phyloP scores from a whole-genome alignment of 2,888 invertebrate genomes.

The Rhabditoides inermis region DNA sequence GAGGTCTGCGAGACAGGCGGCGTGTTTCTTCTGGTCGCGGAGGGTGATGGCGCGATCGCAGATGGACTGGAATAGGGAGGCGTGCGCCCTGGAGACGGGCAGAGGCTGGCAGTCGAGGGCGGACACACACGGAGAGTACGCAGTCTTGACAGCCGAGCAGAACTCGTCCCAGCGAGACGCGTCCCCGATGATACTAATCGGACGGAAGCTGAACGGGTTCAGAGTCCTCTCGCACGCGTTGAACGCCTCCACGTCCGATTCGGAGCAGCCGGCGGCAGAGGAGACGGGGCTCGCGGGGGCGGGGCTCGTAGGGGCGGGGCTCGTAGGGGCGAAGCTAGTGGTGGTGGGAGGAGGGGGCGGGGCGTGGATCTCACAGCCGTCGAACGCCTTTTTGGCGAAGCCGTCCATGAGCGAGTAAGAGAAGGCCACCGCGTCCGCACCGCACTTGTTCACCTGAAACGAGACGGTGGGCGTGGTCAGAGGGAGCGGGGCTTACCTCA shows the following conservation, averaged over 20 bases:
- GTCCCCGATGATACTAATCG: constrained; percentile 41
- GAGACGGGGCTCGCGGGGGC: too few relatives aligned
- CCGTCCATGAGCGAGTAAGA: constrained; percentile 14
- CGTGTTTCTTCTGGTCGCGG: constrained; percentile 22
- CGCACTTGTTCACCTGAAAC: constrained; percentile 11
- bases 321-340: too few relatives aligned
- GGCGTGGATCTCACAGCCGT: too few relatives aligned
- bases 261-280: constrained; percentile 32
- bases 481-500: too few relatives aligned
- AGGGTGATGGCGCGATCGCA: constrained; percentile 26
- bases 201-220: constrained; percentile 40
- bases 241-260: constrained; percentile 35
- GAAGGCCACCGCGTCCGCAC: constrained; percentile 11
- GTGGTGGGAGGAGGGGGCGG: too few relatives aligned
- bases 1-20: constrained; percentile 24
- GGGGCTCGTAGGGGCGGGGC: too few relatives aligned
- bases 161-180: constrained; percentile 36
- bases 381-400: constrained; percentile 11
- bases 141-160: constrained; percentile 27
- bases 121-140: constrained; percentile 39
- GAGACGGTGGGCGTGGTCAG: too few relatives aligned
- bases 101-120: constrained; percentile 33
- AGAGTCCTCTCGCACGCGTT: constrained; percentile 40
- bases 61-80: constrained; percentile 29
- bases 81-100: constrained; percentile 30